Evolutionary conservation across 1,140 invertebrate genomes (phyloP), one percentile per base, ranked within the genome.

Genomic region (Drosophila pandora): DNA sequence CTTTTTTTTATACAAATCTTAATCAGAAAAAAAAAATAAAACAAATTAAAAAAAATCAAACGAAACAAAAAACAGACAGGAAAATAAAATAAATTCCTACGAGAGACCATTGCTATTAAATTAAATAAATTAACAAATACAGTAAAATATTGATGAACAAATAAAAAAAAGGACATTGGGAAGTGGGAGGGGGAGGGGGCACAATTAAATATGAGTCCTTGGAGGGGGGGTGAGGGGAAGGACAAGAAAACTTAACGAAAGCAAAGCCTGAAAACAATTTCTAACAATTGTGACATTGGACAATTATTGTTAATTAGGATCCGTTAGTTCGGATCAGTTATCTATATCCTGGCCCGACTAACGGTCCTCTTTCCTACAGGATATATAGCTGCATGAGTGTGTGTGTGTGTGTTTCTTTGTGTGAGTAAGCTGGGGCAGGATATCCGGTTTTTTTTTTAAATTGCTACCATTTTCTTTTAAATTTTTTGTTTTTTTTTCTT

Each of bases 261-360:
- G 68, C 76, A 71, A 63, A 62, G 41, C 43, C 54, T 65, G 47
- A 10, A 32, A 53, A 41, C 32, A 34, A 37, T 57, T 41, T 13
- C 47, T 68, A 82, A 63, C 61, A 65, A 76, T 83, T 79, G 80
- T 79, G 75, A 73, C 79, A 56, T 76, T 84, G 65, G 80, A 83
- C 74, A 76, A 52, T 68, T 48, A 41, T 39, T 60, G 39, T 39
- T 72, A 6, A 25, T 8, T 32, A 8, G 32, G 8, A 10, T 1
- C 32, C 32, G 2, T 32, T 32, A 32, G 32, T 32, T 8, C 32
- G 32, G 32, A 32, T 32, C 32, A 32, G 32, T 9, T 28, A 1
- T 6, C 25, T 6, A 28, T 28, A 28, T 28, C 5, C 25, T 28
- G 25, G 9, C 32, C 32, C 32, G 32, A 32, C 8, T 32, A 10